phyloP scores from a whole-genome alignment of 2,888 invertebrate species.

The Habroteleia sp. region DNA sequence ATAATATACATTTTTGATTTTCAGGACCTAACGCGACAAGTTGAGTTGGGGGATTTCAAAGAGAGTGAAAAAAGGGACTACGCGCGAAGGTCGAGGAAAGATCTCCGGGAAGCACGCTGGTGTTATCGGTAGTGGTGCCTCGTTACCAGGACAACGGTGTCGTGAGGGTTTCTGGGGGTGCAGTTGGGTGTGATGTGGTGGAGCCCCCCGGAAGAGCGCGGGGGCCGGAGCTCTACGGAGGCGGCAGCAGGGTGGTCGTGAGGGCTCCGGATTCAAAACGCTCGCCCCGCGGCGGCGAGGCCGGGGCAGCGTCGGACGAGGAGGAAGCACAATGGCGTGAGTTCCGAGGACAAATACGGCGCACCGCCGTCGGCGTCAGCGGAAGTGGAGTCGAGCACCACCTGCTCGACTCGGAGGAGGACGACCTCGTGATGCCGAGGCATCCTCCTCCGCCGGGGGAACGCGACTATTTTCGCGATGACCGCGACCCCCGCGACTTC shows the following conservation, averaged over 20 bases:
- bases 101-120: constrained; percentile 54
- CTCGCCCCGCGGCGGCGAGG: constrained; percentile 82
- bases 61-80: too few species aligned
- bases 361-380: constrained; percentile 70
- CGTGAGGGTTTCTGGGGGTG: constrained; percentile 72
- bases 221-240: constrained; percentile 72
- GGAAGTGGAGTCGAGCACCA: constrained; percentile 74
- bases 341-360: constrained; percentile 76
- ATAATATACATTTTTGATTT: too few species aligned
- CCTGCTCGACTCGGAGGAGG: constrained; percentile 81
- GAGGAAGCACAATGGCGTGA: constrained; percentile 79
- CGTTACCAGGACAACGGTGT: constrained; percentile 70
- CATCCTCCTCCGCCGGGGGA: constrained; percentile 71
- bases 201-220: constrained; percentile 74
- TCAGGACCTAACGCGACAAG: too few species aligned
- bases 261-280: constrained; percentile 76
- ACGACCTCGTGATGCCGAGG: constrained; percentile 78
- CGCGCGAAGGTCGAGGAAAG: too few species aligned
- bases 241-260: constrained; percentile 73
- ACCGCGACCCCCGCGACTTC: constrained; percentile 70
- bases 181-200: constrained; percentile 78
- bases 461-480: constrained; percentile 73
- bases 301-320: constrained; percentile 80
- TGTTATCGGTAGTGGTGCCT: constrained; percentile 65
- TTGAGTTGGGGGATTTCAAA: too few species aligned